Conservation (phyloP, 2,888 invertebrate genomes). For the Minunthozetes semirufus region DNA sequence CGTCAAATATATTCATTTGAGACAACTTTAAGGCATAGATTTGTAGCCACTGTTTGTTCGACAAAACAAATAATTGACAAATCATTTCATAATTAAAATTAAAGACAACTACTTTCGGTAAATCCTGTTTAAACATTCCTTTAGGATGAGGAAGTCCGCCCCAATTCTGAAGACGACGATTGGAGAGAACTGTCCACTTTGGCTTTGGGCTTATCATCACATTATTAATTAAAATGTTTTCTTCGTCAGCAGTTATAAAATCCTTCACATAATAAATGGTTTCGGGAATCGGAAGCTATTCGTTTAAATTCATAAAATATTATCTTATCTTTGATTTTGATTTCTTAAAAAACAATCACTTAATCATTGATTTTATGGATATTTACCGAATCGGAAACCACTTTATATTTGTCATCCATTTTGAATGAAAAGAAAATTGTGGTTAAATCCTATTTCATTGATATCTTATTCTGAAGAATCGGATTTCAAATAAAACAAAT, state of each 20-base stretch:
- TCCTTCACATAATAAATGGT: slow-evolving; percentile 65
- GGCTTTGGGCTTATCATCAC: slow-evolving; percentile 77
- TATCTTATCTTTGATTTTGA: no score
- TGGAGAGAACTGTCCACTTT: slow-evolving; percentile 88
- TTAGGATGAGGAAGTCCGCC: slow-evolving; percentile 88
- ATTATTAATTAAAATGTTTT: slow-evolving; percentile 59
- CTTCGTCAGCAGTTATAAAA: slow-evolving; percentile 64
- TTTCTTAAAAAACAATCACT: no score
- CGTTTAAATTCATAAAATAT: no score
- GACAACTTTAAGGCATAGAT: slow-evolving; percentile 64
- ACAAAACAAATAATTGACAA: background rate
- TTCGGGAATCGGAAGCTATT: slow-evolving; percentile 23
- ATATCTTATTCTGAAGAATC: no score
- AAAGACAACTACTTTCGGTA: slow-evolving; percentile 57
- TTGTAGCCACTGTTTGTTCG: slow-evolving; percentile 66
- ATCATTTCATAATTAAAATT: slow-evolving; percentile 37
- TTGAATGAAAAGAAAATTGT: background rate
- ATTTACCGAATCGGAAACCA: background rate
- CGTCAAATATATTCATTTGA: slow-evolving; percentile 62
- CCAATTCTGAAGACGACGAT: slow-evolving; percentile 93
- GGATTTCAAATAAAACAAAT: background rate
- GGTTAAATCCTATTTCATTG: no score
- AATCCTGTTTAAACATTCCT: slow-evolving; percentile 82
- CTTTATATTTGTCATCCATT: slow-evolving; percentile 13
- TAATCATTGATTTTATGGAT: no score